A percentile compares a stretch with the other conserved stretches of the same genome.
Evolutionary conservation across 2,113 vertebrate species (phyloP).

Genomic region (Corapipo altera): DNA sequence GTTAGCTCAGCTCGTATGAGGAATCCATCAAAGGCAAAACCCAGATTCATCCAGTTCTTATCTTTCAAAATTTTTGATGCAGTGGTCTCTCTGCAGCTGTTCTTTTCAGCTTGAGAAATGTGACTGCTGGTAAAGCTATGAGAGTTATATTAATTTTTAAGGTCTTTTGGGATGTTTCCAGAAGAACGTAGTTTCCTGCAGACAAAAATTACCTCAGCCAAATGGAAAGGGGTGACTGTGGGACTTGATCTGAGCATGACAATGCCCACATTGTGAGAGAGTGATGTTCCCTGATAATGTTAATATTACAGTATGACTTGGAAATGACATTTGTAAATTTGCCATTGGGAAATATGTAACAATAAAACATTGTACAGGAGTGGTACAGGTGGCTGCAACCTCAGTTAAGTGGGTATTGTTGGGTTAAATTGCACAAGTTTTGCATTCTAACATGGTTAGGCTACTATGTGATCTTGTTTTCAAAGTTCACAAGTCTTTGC

Average conservation of each 20-base stretch:
- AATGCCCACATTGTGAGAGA: not conserved
- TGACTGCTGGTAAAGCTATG: not conserved
- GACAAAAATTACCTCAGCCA: not conserved
- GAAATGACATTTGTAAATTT: not conserved
- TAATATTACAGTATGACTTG: not conserved
- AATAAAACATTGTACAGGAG: not conserved
- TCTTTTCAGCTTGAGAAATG: not conserved
- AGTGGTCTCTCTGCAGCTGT: not conserved
- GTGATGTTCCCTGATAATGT: not conserved
- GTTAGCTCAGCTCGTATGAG: not conserved
- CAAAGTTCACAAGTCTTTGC: not conserved
- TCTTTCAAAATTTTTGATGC: not conserved
- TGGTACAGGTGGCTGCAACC: not conserved
- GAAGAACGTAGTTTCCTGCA: not conserved
- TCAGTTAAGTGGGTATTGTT: not conserved
- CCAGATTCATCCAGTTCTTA: not conserved
- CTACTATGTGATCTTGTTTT: not conserved
- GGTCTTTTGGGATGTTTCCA: not conserved
- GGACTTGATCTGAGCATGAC: not conserved
- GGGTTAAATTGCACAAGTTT: not conserved
- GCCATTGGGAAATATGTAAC: not conserved
- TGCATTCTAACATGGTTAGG: not conserved
- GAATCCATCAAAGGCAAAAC: not conserved
- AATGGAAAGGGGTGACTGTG: not conserved
- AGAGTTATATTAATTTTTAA: not conserved